Base-by-base conservation (phyloP, 2,113 vertebrate genomes). In the Caranx melampygus region DNA sequence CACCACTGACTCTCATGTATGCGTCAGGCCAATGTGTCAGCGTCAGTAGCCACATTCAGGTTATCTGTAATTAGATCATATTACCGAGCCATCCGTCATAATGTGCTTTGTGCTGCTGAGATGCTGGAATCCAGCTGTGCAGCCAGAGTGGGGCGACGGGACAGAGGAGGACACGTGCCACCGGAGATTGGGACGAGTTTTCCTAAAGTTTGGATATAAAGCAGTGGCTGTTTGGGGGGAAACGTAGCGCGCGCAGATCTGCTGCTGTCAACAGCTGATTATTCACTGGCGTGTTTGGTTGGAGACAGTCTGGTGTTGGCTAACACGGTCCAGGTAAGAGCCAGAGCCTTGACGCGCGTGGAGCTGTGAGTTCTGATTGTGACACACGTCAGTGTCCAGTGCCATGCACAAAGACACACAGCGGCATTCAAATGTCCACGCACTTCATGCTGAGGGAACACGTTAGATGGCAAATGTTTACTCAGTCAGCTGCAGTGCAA, bases 381-480 rank as follows among this genome's bases (percentile, higher is more conserved):
- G 31, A 64, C 73, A 52, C 72, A 54, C 40, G 65, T 70, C 73
- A 67, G 54, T 66, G 81, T 66, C 69, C 61, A 74, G 54, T 7
- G 33, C 42, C 72, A 45, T 54, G 79, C 55, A 78, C 6, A 10
- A 67, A 3, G 5, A 16, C 71, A 1, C 52, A 79, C 37, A 79
- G 58, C 74, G 8, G 49, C 34, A 11, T 64, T 49, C 67, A 71
- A 67, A 82, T 87, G 77, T 34, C 31, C 68, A n/a, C 44, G 78
- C 69, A 72, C 75, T 69, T 81, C 55, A 68, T 61, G 54, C 12
- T 7, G 65, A 37, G 72, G 61, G 70, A 76, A 84, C 67, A 45
- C 77, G 77, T 69, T 79, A 47, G 68, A 79, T 45, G 58, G 87
- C 62, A 90, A 93, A 90, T 92, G 91, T 94, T 93, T 90, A 89